Evolutionary conservation across 2,888 invertebrate genomes (phyloP), one percentile per base, ranked within the genome.

Genomic region (Dioctria rufipes): DNA sequence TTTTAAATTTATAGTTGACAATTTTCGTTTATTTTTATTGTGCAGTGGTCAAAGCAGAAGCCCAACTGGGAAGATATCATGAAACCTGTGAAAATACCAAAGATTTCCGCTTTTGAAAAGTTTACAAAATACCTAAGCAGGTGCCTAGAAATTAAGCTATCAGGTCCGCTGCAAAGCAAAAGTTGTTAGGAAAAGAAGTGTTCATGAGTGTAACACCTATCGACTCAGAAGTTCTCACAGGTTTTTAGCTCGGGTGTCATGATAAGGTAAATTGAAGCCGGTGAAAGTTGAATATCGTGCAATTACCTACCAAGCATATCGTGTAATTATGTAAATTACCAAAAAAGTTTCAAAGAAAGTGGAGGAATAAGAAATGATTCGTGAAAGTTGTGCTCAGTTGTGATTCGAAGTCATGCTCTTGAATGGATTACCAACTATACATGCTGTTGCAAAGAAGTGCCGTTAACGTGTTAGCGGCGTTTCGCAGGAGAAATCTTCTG

Each of bases 1-100:
- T 67, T 67, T 73, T 73, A 60, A 73, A 73, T 58, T 8, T 37
- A 69, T 13, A 73, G 54, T 73, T 73, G 73, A 73, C 73, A 73
- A 73, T 71, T 51, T 42, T 58, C 39, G 39, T 40, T 73, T 54
- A 49, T 69, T 13, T 58, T 46, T 49, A 49, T 69, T 73, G 73
- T 25, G 25, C 25, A 25, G 25, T 73, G 73, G 73, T 42, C 43
- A 58, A 25, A 25, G 25, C 25, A 9, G 42, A n/a, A 51, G 73
- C 60, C 40, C 51, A 66, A 8, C 43, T 67, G 46, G n/a, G 25
- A n/a, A 54, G 51, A 9, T 71, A 13, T 43, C 43, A 43, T 42
- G 49, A 69, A 8, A 42, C 60, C 25, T 73, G 60, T 13, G 73
- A 73, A 73, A 40, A 73, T 73, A 58, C 58, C n/a, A 13, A 67